Evolutionary conservation across 2,113 vertebrate species (phyloP).

Genomic region (Atlantisia rogersi): DNA sequence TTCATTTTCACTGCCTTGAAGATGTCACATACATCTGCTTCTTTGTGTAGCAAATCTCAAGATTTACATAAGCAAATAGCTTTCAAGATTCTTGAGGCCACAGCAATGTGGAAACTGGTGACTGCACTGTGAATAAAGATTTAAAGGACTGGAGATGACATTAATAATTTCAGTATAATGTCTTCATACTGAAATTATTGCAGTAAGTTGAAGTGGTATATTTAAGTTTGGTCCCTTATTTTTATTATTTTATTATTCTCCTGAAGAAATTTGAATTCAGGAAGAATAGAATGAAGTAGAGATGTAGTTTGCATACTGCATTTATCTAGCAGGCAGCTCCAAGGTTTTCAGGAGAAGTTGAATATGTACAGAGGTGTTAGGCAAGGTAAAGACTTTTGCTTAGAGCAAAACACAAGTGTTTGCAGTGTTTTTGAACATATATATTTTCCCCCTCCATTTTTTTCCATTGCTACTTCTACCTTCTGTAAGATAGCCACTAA

Average conservation of each 20-base stretch:
- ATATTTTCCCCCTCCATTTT: background rate
- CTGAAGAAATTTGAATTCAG: background rate
- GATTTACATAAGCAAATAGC: slow-evolving; percentile 42
- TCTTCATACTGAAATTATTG: background rate
- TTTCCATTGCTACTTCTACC: background rate
- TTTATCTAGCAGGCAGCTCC: background rate
- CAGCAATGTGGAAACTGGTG: background rate
- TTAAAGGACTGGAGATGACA: background rate
- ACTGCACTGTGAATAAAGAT: background rate
- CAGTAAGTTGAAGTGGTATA: background rate
- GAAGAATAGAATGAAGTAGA: background rate
- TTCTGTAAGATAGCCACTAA: background rate
- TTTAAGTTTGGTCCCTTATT: background rate
- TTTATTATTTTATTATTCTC: background rate
- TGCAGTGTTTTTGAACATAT: background rate
- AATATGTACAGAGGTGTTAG: background rate
- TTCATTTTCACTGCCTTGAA: background rate
- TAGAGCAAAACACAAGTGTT: background rate
- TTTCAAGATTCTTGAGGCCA: background rate
- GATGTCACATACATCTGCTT: slow-evolving; percentile 6
- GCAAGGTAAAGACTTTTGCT: background rate
- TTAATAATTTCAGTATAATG: background rate
- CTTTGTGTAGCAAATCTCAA: slow-evolving; percentile 22
- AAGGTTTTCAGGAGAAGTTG: background rate
- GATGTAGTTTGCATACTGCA: background rate